phyloP scores from a whole-genome alignment of 2,888 invertebrate genomes.

The Chaitophorus viminalis region DNA sequence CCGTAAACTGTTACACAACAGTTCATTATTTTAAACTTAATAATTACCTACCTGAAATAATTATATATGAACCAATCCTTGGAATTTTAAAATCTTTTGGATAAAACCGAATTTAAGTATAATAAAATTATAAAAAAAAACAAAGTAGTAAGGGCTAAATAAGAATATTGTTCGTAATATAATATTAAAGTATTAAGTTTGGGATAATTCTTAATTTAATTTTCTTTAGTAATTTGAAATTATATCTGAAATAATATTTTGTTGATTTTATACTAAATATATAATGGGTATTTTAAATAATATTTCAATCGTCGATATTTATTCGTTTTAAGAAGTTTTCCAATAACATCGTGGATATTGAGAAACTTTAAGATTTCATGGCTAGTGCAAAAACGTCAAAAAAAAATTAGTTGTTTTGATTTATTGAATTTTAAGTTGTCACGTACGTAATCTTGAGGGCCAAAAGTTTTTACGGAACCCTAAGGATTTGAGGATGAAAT shows the following conservation, averaged over 20 bases:
- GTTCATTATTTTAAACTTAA: too few species aligned
- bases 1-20: too few species aligned
- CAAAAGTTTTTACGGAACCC: constrained; percentile 12
- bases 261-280: background rate
- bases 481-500: background rate
- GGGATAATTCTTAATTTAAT: background rate
- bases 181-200: too few species aligned
- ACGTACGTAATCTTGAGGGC: background rate
- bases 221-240: too few species aligned
- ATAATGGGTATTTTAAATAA: constrained; percentile 19
- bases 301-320: background rate
- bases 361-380: constrained; percentile 37
- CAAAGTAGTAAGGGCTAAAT: too few species aligned
- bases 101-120: too few species aligned
- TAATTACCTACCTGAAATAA: too few species aligned
- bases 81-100: too few species aligned
- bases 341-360: constrained; percentile 23
- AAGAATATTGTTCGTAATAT: too few species aligned
- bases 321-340: constrained; percentile 11
- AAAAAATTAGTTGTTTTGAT: constrained; percentile 35
- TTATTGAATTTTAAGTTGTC: constrained; percentile 42
- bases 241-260: too few species aligned
- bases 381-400: background rate
- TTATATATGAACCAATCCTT: too few species aligned
- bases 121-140: too few species aligned